Conservation (phyloP, 2,113 vertebrate genomes). For the Empidonax traillii region DNA sequence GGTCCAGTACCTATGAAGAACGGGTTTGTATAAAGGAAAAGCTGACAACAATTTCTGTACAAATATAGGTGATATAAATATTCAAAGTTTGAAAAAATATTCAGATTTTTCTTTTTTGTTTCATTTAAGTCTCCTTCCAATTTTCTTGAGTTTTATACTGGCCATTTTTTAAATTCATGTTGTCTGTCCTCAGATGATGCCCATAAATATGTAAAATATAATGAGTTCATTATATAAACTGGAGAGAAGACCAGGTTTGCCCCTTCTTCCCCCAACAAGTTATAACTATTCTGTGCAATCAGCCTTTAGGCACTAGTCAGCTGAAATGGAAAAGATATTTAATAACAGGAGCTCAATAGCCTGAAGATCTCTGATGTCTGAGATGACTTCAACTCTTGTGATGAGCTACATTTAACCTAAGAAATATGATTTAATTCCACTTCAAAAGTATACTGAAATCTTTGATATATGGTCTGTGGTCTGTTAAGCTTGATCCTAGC, state of each 20-base stretch:
- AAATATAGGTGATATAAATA: not conserved
- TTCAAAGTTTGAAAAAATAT: not conserved
- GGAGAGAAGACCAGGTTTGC: not conserved
- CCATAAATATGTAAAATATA: not conserved
- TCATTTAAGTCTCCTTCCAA: not conserved
- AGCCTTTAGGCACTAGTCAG: slow-evolving; percentile 46
- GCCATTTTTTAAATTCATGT: not conserved
- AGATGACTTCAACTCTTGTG: slow-evolving; percentile 51
- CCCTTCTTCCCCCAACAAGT: slow-evolving; percentile 16
- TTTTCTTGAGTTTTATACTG: not conserved
- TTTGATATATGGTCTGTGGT: slow-evolving; percentile 50
- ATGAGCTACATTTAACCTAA: slow-evolving; percentile 31
- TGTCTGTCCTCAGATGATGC: not conserved
- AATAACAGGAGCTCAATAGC: slow-evolving; percentile 44
- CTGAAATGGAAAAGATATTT: slow-evolving; percentile 53
- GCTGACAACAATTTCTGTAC: not conserved
- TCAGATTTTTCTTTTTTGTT: rapidly evolving
- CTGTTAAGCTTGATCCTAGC: slow-evolving; percentile 26
- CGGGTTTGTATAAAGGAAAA: not conserved
- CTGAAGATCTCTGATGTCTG: slow-evolving; percentile 42
- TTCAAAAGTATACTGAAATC: slow-evolving; percentile 43
- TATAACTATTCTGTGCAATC: not conserved
- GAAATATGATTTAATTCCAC: slow-evolving; percentile 61
- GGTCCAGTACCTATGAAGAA: not conserved
- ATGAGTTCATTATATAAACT: not conserved